A percentile compares a stretch with the other conserved stretches of the same genome.
These are phyloP conservation scores for Oostethus manadensis DNA, from an alignment of 2,113 vertebrate genomes.

Conservation along the genomic window DNA sequence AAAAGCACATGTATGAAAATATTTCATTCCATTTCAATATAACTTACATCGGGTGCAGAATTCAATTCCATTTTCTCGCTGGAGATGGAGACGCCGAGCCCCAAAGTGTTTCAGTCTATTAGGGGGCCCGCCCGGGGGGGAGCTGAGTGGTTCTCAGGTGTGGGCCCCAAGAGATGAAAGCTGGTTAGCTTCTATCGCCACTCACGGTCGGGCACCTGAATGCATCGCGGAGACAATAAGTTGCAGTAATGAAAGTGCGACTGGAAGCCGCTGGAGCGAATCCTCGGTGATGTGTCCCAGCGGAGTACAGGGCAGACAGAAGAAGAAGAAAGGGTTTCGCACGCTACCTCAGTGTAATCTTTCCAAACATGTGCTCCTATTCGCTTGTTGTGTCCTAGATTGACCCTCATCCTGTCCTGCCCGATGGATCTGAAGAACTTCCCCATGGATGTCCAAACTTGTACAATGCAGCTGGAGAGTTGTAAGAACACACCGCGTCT, in stretches of 20 bases:
- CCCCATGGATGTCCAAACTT: conserved; percentile 97
- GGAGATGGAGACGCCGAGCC: conserved; percentile 24
- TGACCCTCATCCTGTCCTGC: conserved; percentile 95
- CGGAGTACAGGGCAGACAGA: conserved; percentile 21
- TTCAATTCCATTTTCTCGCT: conserved; percentile 49
- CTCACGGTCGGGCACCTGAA: conserved; percentile 32
- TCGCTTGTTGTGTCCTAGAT: conserved; percentile 57
- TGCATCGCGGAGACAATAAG: conserved; percentile 62
- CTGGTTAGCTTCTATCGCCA: conserved; percentile 41
- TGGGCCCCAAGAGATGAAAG: conserved; percentile 54
- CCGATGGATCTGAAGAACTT: conserved; percentile 99
- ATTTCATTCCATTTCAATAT: conserved; percentile 49
- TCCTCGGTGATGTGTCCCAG: conserved; percentile 43
- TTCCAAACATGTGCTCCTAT: conserved; percentile 1
- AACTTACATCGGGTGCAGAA: conserved; percentile 20
- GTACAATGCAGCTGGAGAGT: conserved; percentile 97
- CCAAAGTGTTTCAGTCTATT: conserved; percentile 62
- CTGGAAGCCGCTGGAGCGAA: conserved; percentile 65
- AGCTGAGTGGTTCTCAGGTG: conserved; percentile 58
- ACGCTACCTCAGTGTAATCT: not conserved
- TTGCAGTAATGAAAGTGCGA: conserved; percentile 68
- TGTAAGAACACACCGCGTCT: conserved; percentile 74
- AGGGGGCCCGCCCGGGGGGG: conserved; percentile 26
- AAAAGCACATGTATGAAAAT: conserved; percentile 27
- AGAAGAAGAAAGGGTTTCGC: conserved; percentile 10